Base-by-base conservation (phyloP, 2,113 vertebrate species). In the Physeter macrocephalus region DNA sequence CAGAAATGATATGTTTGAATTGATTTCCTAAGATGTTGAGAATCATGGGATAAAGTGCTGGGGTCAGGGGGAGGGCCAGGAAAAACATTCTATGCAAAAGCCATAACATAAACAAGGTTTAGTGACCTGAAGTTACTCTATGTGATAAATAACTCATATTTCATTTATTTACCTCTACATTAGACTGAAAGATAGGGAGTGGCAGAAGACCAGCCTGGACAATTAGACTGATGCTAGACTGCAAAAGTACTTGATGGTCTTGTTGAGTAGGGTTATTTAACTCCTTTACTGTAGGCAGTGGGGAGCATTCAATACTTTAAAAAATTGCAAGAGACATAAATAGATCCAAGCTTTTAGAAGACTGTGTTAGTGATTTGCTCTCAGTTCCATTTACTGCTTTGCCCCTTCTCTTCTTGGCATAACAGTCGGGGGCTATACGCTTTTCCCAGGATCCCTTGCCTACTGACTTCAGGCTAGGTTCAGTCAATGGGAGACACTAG, bases 381-480 rank as follows among this genome's bases (percentile, higher is more conserved):
- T 85, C 29, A 17, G n/a, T 41, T 77, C 5, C 11, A 10, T 41
- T 64, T 31, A 6, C 10, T 84, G 8, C 36, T 2, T n/a, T 2
- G 15, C 0, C 2, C 0, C 1, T 29, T 2, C 18, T 39, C 2
- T 49, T 13, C 15, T 23, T 75, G 29, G 6, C n/a, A 1, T 54
- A 25, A 8, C 7, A 4, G 6, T 34, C 52, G 17, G 13, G 39
- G 15, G 4, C 4, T n/a, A 0, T 10, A 36, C 8, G 3, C 12
- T 46, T 43, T 74, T 5, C 20, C n/a, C 62, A 39, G 17, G 1
- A 0, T 46, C 4, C 6, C 7, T 8, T 69, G 52, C 15, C 41
- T 69, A 8, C 14, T 54, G 36, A 41, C 15, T 36, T 95, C 67
- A 64, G 52, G 17, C 11, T 23, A 36, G 3, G 9, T 34, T 81